Base-by-base conservation (phyloP, 1,140 invertebrate species). In the Anastrepha obliqua region DNA sequence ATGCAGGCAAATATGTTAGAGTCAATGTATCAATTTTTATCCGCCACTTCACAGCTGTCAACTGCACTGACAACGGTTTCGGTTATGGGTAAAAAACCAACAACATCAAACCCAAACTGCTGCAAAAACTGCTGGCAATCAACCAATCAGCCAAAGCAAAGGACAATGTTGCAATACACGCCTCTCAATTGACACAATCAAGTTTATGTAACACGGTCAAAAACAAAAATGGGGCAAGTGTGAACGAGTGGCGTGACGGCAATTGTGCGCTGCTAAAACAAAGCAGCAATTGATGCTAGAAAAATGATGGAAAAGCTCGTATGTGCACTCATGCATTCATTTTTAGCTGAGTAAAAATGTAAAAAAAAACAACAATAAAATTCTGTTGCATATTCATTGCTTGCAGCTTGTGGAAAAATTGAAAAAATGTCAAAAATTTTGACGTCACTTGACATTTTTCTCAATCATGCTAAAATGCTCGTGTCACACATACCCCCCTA, bases 161-260 rank as follows among this genome's bases (percentile, higher is more conserved):
- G 74, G n/a, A 81, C 74, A 81, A 81, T 81, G 47, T 81, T 81
- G 20, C 74, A 81, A 29, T 47, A 55, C 17, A 81, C 74, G 47
- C 74, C 47, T 81, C 20, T 29, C 44, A 81, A 81, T 81, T 81
- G 74, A 81, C 74, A 81, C 74, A 81, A 81, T 81, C 74, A 81
- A 81, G 42, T 74, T 42, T 39, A 74, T 74, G 44, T 47, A 62
- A n/a, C 60, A 62, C 15, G 15, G 13, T 13, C 15, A 62, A 62
- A 5, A 62, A n/a, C 8, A 17, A 62, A 15, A 62, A 9, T 17
- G 17, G 7, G 20, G 44, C 7, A 17, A 29, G 29, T 20, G 64
- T 29, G 3, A 39, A 67, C 64, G 8, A 39, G 29, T 20, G 6
- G 74, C 7, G 11, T 81, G 17, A 55, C 74, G 20, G 5, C 67